These are phyloP conservation scores for Drosophila teissieri DNA, from an alignment of 1,140 invertebrate genomes.

Conservation along the genomic window DNA sequence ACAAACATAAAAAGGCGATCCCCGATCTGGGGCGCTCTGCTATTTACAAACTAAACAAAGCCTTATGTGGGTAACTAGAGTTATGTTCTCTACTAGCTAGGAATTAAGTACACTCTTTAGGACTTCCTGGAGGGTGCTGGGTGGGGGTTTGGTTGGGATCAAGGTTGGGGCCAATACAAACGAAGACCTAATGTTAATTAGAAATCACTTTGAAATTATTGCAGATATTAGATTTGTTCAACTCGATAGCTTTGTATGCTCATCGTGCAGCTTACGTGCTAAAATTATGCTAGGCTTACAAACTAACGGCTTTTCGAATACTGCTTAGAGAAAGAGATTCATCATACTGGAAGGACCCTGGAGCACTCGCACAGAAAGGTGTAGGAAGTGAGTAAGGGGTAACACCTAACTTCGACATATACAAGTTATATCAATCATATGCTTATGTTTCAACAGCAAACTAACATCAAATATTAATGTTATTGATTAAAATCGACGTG, in stretches of 20 bases:
- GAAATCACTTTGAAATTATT: slow-evolving; percentile 84
- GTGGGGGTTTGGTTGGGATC: slow-evolving; percentile 21
- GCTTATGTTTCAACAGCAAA: neutral
- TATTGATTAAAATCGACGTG: neutral
- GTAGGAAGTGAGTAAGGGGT: neutral
- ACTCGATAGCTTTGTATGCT: slow-evolving; percentile 40
- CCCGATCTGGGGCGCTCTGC: slow-evolving; percentile 45
- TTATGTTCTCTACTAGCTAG: slow-evolving; percentile 43
- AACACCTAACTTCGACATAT: too few relatives aligned
- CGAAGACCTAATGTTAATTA: slow-evolving; percentile 72
- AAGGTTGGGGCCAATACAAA: slow-evolving; percentile 43
- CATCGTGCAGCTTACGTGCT: slow-evolving; percentile 64
- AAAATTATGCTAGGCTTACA: slow-evolving; percentile 76
- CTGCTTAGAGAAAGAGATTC: slow-evolving; percentile 85
- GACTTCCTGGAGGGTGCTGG: slow-evolving; percentile 42
- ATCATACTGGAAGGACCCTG: slow-evolving; percentile 73
- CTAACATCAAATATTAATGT: slow-evolving; percentile 24
- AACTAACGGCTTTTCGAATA: slow-evolving; percentile 85
- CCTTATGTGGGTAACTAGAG: slow-evolving; percentile 64
- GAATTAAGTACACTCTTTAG: slow-evolving; percentile 72
- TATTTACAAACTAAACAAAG: slow-evolving; percentile 82
- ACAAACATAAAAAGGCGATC: slow-evolving; percentile 69
- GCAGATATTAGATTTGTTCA: slow-evolving; percentile 69
- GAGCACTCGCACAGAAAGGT: slow-evolving; percentile 13
- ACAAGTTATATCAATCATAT: neutral